Evolutionary conservation across 2,797 vertebrate species (phyloP), one percentile per base, ranked within the genome.

Genomic region (Falco novaeseelandiae): DNA sequence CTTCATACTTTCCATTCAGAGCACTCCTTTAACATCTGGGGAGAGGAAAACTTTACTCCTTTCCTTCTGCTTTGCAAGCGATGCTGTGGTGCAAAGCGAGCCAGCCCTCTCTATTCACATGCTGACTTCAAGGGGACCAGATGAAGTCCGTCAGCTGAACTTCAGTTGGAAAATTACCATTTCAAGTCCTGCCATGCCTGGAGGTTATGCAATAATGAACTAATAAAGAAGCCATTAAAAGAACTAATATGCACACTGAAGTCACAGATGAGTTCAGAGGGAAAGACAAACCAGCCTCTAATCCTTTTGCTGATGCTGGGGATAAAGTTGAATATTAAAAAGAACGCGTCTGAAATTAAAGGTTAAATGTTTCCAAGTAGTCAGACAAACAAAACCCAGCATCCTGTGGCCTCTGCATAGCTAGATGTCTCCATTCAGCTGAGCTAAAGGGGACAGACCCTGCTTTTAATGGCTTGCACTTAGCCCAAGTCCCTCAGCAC

Each of bases 161-260:
- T 93, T 93, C n/a, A 67, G 78, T 2, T 79, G 79, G 90, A 91
- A 96, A 97, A 97, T 93, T 80, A 96, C 94, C 36, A 34, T 83
- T 83, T 92, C 77, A 67, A 94, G 86, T 34, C 84, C 70, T 91
- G 81, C 79, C 69, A 32, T 92, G 96, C 95, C 96, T 74, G 89
- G 72, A 85, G 96, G 95, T 94, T 83, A 94, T 30, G 27, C 81
- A 89, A 49, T 96, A 93, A 95, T 21, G n/a, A 96, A 96, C 89
- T 93, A 95, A 94, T 89, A 91, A 89, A 88, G 81, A 85, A 86
- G 92, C 84, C 80, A 93, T 93, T 93, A 92, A 76, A 87, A 92
- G 95, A 93, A 82, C 95, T 95, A 89, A 92, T 86, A 93, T 48
- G 90, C 82, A 77, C 69, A 61, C 87, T 78, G 9, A 48, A 96